Evolutionary conservation across 2,888 invertebrate species (phyloP), one percentile per base, ranked within the genome.

Genomic region (Philaethria dido): DNA sequence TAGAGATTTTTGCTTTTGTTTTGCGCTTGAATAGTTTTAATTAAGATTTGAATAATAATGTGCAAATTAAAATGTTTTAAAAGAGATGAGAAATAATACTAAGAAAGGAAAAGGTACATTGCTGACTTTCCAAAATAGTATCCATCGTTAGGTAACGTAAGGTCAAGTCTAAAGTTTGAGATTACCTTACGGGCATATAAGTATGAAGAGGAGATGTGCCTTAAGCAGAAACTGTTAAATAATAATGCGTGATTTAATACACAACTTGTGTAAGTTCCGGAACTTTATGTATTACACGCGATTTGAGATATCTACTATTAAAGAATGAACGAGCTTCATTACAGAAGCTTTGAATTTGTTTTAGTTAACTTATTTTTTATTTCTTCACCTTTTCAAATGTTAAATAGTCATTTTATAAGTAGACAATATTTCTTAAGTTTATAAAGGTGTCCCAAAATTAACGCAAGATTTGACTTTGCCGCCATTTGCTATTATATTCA

Each of bases 21-120:
- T n/a, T n/a, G 22, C 22, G 29, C 25, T 33, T 60, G 54, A 44
- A 63, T 54, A 42, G 63, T 63, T 52, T 63, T 63, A 42, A 63
- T 44, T 25, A 55, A 54, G 33, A 29, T 45, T 45, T 60, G 18
- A 45, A 44, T 60, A 29, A 59, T 22, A 33, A 45, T 45, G 18
- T 60, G 39, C 20, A 45, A 18, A 8, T 44, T 18, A 29, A 29
- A 29, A 25, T 39, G 13, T 39, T 39, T 39, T 39, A 39, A 8
- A 33, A 33, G 8, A 33, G 33, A 33, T 33, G 9, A 9, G 3
- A 36, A 13, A 2, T 39, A 39, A 39, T 39, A 13, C 1, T 39
- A 39, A 39, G 5, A 33, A 33, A 33, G 9, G 8, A 33, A 8
- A 1, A 1, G 33, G 1, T 33, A 8, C 9, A 8, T 9, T 33